These are phyloP conservation scores for Alviniconcha marisindica DNA, from an alignment of 1,140 invertebrate genomes.

Conservation along the genomic window DNA sequence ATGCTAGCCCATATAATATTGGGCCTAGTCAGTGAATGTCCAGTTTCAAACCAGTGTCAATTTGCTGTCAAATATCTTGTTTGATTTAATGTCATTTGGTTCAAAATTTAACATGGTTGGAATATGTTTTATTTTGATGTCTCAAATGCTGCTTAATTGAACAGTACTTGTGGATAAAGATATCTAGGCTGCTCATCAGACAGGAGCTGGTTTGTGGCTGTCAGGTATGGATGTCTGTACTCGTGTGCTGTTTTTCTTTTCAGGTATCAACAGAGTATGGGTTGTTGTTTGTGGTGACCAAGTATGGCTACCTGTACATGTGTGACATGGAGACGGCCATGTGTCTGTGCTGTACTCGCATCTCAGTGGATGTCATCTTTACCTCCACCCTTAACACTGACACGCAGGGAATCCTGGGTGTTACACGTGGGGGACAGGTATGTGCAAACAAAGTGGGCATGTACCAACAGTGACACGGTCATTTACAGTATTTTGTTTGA, in stretches of 20 bases:
- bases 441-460: too few relatives aligned
- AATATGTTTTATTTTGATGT: too few relatives aligned
- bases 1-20: too few relatives aligned
- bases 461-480: too few relatives aligned
- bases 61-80: too few relatives aligned
- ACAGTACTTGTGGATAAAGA: too few relatives aligned
- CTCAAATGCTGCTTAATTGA: too few relatives aligned
- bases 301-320: slow-evolving; percentile 75
- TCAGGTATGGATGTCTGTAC: slow-evolving; percentile 5
- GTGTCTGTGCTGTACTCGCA: slow-evolving; percentile 69
- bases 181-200: too few relatives aligned
- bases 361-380: slow-evolving; percentile 74
- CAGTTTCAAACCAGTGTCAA: too few relatives aligned
- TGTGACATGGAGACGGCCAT: slow-evolving; percentile 76
- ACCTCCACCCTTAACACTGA: slow-evolving; percentile 72
- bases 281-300: slow-evolving; percentile 74
- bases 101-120: too few relatives aligned
- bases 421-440: slow-evolving; percentile 75
- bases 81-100: too few relatives aligned
- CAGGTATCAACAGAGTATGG: slow-evolving; percentile 74
- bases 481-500: not conserved
- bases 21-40: too few relatives aligned
- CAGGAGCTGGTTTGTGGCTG: not conserved
- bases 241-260: not conserved
- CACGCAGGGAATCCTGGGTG: slow-evolving; percentile 74